These are phyloP conservation scores for Tenthredo mesomela DNA, from an alignment of 2,888 invertebrate genomes.

Conservation along the genomic window DNA sequence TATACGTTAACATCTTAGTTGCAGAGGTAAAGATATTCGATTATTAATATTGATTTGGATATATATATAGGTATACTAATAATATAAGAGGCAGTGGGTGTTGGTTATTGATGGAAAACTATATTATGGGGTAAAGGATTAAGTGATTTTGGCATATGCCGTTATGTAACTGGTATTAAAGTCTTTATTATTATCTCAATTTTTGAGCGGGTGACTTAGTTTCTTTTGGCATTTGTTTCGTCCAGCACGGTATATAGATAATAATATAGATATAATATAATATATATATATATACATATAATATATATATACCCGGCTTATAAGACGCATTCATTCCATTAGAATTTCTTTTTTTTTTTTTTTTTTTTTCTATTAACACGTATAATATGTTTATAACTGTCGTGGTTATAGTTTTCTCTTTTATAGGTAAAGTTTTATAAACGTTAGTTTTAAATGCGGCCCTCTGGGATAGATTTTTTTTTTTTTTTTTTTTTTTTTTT, in stretches of 20 bases:
- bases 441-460: slow-evolving; percentile 68
- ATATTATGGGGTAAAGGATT: slow-evolving; percentile 23
- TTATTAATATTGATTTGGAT: not conserved
- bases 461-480: slow-evolving; percentile 48
- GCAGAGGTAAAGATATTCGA: slow-evolving; percentile 26
- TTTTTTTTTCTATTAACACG: slow-evolving; percentile 54
- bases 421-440: slow-evolving; percentile 59
- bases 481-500: not conserved
- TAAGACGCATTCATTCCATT: slow-evolving; percentile 49
- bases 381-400: slow-evolving; percentile 51
- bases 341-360: slow-evolving; percentile 57
- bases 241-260: slow-evolving; percentile 40
- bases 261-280: too few species aligned
- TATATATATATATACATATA: too few species aligned
- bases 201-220: slow-evolving; percentile 72
- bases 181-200: slow-evolving; percentile 76
- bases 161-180: slow-evolving; percentile 74
- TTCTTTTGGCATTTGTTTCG: slow-evolving; percentile 58
- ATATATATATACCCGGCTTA: not conserved
- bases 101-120: slow-evolving; percentile 14
- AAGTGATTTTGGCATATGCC: slow-evolving; percentile 60
- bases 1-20: slow-evolving; percentile 20
- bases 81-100: not conserved
- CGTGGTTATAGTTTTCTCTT: slow-evolving; percentile 53
- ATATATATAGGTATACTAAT: not conserved